Percentiles rank a stretch among this genome's conserved stretches.
Conservation (phyloP, 2,113 vertebrate species). For the Callionymus lyra region DNA sequence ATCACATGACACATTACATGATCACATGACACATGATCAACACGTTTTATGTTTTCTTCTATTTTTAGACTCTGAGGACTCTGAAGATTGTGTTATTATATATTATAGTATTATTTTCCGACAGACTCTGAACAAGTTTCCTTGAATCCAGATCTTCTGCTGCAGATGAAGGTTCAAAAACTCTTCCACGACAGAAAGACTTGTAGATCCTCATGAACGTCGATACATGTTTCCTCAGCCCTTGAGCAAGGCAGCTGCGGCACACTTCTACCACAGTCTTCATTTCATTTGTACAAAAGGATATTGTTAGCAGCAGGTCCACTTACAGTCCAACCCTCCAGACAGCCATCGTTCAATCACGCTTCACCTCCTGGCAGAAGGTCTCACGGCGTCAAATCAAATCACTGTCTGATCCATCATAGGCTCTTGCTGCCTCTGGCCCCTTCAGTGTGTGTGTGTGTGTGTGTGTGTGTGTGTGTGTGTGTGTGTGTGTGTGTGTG, state of each 20-base stretch:
- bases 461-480: constrained; percentile 12
- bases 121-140: too few relatives aligned
- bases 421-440: constrained; percentile 35
- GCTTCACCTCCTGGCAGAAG: constrained; percentile 52
- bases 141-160: too few relatives aligned
- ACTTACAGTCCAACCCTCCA: constrained; percentile 57
- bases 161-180: too few relatives aligned
- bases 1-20: too few relatives aligned
- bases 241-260: constrained; percentile 28
- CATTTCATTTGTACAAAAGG: constrained; percentile 54
- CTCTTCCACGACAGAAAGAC: too few relatives aligned
- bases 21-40: too few relatives aligned
- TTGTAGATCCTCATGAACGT: too few relatives aligned
- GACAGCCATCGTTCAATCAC: constrained; percentile 58
- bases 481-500: constrained; percentile 13
- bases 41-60: too few relatives aligned
- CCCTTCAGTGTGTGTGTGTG: constrained; percentile 19
- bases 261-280: constrained; percentile 24
- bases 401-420: constrained; percentile 71
- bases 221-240: too few relatives aligned
- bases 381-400: constrained; percentile 60
- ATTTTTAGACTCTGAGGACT: too few relatives aligned
- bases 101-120: too few relatives aligned
- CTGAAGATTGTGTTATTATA: too few relatives aligned
- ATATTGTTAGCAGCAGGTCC: constrained; percentile 49